Base-by-base conservation (phyloP, 1,140 invertebrate species). In the Drosophila rufa region DNA sequence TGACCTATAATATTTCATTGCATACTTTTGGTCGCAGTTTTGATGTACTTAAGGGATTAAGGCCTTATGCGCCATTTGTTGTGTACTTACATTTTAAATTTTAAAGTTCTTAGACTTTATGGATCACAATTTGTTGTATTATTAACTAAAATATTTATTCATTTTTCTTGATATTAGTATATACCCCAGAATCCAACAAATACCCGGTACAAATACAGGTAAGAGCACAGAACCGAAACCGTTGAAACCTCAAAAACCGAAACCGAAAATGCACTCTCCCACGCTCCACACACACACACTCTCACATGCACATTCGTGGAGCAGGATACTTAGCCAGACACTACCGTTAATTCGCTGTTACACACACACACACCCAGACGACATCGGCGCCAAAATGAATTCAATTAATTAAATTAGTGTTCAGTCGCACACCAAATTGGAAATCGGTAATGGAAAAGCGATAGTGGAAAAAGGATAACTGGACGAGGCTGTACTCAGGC, bases 361-460 rank as follows among this genome's bases (percentile, higher is more conserved):
- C 19, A 65, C 62, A 75, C 56, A 74, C 62, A 8, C 7, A 67
- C 55, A 75, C 64, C 33, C 33, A 30, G 27, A 51, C 27, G 40
- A 57, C 51, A 73, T 17, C 50, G 79, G 59, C 60, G 40, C 50
- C 82, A 71, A 85, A 85, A 86, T 85, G 82, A 85, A 86, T 85
- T 86, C 82, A 86, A 86, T 86, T 86, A 86, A 86, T 86, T 86
- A 79, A 86, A 86, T 86, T 86, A 86, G 53, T 50, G 79, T 69
- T 65, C 75, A 75, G 58, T 59, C 38, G 62, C 36, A 33, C 47
- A 17, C 27, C 45, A 78, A 77, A 69, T 70, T 53, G 22, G 69
- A 53, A 36, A 70, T 43, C n/a, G 67, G 50, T 30, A 51, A 25
- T 19, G 55, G 42, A 47, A 57, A 33, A 22, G 25, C 53, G 22